These are phyloP conservation scores for Odontocerum albicorne DNA, from an alignment of 2,888 invertebrate genomes.

Conservation along the genomic window DNA sequence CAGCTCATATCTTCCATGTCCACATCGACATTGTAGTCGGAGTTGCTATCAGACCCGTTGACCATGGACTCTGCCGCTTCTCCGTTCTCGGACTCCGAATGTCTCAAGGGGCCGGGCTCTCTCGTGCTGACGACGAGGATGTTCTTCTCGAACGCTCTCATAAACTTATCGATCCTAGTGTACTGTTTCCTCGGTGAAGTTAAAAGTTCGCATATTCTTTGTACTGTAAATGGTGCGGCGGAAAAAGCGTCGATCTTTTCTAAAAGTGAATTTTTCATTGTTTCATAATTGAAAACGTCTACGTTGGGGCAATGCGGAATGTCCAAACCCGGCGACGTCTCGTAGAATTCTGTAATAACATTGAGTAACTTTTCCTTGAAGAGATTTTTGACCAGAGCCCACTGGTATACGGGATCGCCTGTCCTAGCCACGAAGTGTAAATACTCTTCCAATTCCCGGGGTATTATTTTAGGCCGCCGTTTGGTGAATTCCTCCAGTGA, in stretches of 20 bases:
- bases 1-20: slow-evolving; percentile 57
- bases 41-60: slow-evolving; percentile 61
- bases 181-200: slow-evolving; percentile 92
- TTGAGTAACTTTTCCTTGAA: slow-evolving; percentile 84
- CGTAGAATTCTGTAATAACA: slow-evolving; percentile 87
- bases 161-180: slow-evolving; percentile 92
- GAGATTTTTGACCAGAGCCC: slow-evolving; percentile 84
- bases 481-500: slow-evolving; percentile 83
- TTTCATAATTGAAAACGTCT: slow-evolving; percentile 86
- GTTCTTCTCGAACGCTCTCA: slow-evolving; percentile 96
- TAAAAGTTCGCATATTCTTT: slow-evolving; percentile 91
- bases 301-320: slow-evolving; percentile 88
- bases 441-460: slow-evolving; percentile 87
- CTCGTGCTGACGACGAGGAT: slow-evolving; percentile 82
- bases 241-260: slow-evolving; percentile 82
- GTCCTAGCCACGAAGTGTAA: slow-evolving; percentile 88
- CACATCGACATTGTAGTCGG: slow-evolving; percentile 58
- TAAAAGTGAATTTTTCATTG: slow-evolving; percentile 80
- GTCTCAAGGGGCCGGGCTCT: slow-evolving; percentile 65
- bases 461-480: slow-evolving; percentile 75
- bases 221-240: slow-evolving; percentile 94
- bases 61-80: slow-evolving; percentile 60
- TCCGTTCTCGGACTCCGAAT: slow-evolving; percentile 66
- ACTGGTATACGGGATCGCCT: slow-evolving; percentile 92
- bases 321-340: slow-evolving; percentile 74